Conservation (phyloP, 2,888 invertebrate genomes). For the Lepetodrilus schrolli region DNA sequence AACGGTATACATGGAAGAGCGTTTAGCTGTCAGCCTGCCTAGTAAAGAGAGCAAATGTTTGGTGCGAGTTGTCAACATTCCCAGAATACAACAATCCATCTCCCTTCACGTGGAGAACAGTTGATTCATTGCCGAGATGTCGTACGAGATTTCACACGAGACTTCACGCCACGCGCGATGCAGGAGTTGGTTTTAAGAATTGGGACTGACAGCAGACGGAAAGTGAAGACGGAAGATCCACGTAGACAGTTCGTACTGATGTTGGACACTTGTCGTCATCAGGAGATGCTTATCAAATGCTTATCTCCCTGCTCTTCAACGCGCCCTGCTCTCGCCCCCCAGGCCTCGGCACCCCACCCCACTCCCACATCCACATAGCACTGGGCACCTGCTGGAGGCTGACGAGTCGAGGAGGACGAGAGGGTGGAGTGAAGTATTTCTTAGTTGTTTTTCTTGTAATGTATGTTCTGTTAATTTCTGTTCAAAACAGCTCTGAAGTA, state of each 20-base stretch:
- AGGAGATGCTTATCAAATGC: not conserved
- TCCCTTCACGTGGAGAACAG: not conserved
- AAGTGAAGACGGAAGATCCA: slow-evolving; percentile 8
- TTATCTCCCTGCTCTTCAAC: not conserved
- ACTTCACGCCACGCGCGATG: slow-evolving; percentile 21
- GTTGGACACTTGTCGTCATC: slow-evolving; percentile 14
- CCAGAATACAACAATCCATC: not conserved
- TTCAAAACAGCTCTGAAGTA: no score
- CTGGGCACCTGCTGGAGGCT: not conserved
- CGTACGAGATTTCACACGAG: slow-evolving; percentile 21
- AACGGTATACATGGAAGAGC: no score
- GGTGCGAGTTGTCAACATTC: slow-evolving; percentile 9
- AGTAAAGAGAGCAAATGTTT: not conserved
- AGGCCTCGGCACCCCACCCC: not conserved
- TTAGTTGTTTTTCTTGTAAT: no score
- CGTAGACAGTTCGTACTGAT: slow-evolving; percentile 3
- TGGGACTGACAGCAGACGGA: slow-evolving; percentile 16
- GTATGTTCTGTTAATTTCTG: no score
- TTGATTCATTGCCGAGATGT: slow-evolving; percentile 20
- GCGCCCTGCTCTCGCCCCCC: not conserved
- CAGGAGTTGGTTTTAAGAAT: slow-evolving; percentile 19
- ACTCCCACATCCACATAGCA: not conserved
- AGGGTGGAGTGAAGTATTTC: no score
- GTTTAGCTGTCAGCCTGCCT: slow-evolving; percentile 5
- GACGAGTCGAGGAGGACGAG: not conserved